Evolutionary conservation across 2,797 vertebrate species (phyloP), one percentile per base, ranked within the genome.

Genomic region (Acanthurus leucopareius): DNA sequence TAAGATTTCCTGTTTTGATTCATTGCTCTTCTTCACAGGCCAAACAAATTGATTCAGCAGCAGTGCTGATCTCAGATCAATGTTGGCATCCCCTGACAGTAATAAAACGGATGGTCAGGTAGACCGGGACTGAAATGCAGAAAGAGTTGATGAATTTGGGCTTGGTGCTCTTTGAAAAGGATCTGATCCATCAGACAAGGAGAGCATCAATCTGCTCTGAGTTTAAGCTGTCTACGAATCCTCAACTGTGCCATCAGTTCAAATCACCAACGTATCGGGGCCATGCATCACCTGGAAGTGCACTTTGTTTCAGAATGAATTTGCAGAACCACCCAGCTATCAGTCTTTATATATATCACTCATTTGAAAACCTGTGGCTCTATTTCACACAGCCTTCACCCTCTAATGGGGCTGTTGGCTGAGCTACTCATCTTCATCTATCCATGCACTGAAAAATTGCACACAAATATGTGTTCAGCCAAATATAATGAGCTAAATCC

Each of bases 31-130:
- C 13, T 48, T 25, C 15, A 20, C 20, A 48, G 22, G 17, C 22
- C 3, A 14, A 58, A 61, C 48, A 59, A 62, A 69, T 66, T 38
- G 57, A 7, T 52, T 32, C 9, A 32, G 63, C 52, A 0, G 53
- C 32, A 3, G 11, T 9, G 56, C 54, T 68, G 71, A 69, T 70
- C 44, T 59, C 20, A 45, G 66, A 65, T 69, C 71, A 73, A 59
- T 16, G 25, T 13, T 25, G n/a, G 51, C 11, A 7, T 72, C 4
- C 28, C 6, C 10, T 3, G 45, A 35, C 59, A 28, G 11, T 51
- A 44, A 77, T 82, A 48, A 79, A 85, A 81, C 80, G 66, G 57
- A 83, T 62, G 56, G 73, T 71, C 62, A 58, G 47, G 61, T 13
- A 16, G 28, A 59, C 7, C 16, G 49, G 70, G 52, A 64, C 61